Base-by-base conservation (phyloP, 2,113 vertebrate species). In the Pomatostomus ruficeps region DNA sequence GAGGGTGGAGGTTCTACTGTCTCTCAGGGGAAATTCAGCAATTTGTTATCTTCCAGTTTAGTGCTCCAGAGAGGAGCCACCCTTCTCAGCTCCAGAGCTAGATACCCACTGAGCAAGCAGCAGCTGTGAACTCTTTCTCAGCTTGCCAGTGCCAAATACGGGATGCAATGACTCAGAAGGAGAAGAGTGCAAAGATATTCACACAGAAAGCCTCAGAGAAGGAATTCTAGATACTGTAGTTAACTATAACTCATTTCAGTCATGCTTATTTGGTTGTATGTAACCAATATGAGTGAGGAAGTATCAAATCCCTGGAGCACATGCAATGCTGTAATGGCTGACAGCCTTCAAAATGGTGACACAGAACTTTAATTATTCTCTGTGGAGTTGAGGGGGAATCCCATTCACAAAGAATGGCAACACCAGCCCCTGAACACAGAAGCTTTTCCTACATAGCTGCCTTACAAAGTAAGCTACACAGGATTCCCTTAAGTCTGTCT, bases 21-120 rank as follows among this genome's bases (percentile, higher is more conserved):
- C 49, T 45, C 36, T 88, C 66, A 72, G 59, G 66, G 55, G 48
- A 94, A 83, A 83, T 80, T 94, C 43, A 91, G 55, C 29, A 26
- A 80, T 75, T 80, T 46, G 83, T 95, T 97, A 97, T 95, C 95
- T 94, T 84, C 82, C 72, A 88, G 31, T 75, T 85, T 61, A 74
- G 79, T 15, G 67, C 72, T 83, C 67, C 85, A 96, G 91, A 85
- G 89, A 93, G 89, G 88, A 96, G 83, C 91, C 93, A 96, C 93
- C 94, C 94, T 91, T 10, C 59, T 48, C 59, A 5, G 79, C 83
- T 81, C 79, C 72, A 77, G 51, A 66, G 55, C 79, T 20, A 95
- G 91, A 97, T 86, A 96, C 85, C 31, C 71, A 68, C 63, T 31
- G 31, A 91, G 75, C 49, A 48, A 85, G 70, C 74, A 91, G 80